These are phyloP conservation scores for Raja brachyura DNA, from an alignment of 2,113 vertebrate genomes.

Conservation along the genomic window DNA sequence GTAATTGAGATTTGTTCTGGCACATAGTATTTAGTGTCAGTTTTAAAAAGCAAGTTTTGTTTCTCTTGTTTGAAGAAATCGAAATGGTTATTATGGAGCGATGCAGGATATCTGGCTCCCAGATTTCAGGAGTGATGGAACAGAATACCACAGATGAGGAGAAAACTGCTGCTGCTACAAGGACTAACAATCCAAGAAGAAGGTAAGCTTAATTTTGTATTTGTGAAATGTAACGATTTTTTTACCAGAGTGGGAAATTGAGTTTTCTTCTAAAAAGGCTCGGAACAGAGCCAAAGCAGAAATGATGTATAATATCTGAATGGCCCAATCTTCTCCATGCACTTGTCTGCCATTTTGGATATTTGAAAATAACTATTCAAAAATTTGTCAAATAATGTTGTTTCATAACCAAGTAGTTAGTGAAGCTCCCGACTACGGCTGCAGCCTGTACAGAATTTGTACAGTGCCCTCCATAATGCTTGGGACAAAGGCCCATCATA, in stretches of 20 bases:
- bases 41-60: neutral
- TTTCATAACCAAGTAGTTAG: neutral
- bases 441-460: too few relatives aligned
- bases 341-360: neutral
- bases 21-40: neutral
- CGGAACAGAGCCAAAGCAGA: neutral
- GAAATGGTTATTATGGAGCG: slow-evolving; percentile 99
- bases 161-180: slow-evolving; percentile 77
- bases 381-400: neutral
- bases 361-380: neutral
- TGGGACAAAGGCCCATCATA: too few relatives aligned
- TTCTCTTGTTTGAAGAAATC: slow-evolving; percentile 67
- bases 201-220: slow-evolving; percentile 58
- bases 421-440: too few relatives aligned
- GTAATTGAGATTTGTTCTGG: neutral
- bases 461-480: too few relatives aligned
- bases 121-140: slow-evolving; percentile 65
- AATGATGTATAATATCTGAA: neutral
- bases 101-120: slow-evolving; percentile 65
- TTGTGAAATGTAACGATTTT: neutral
- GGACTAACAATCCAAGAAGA: slow-evolving; percentile 63
- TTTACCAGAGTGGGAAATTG: neutral
- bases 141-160: slow-evolving; percentile 96
- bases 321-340: neutral
- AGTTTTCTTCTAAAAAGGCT: neutral